A percentile compares a stretch with the other conserved stretches of the same genome.
Evolutionary conservation across 2,113 vertebrate genomes (phyloP).

Genomic region (Myrmecophaga tridactyla): DNA sequence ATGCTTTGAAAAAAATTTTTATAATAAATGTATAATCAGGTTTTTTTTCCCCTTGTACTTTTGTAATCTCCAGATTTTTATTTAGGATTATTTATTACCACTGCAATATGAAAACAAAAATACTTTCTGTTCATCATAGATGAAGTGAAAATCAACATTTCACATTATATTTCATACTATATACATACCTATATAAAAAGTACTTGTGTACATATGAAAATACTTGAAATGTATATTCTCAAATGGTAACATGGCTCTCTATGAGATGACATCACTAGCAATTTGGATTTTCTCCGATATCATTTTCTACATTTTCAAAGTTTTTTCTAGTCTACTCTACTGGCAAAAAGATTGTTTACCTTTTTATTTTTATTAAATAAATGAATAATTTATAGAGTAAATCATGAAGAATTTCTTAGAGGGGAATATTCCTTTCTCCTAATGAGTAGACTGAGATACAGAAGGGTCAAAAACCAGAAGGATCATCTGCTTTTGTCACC

Average conservation of each 20-base stretch:
- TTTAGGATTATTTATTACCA: background rate
- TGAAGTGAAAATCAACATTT: background rate
- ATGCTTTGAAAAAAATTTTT: constrained; percentile 31
- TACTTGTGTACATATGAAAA: background rate
- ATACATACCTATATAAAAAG: background rate
- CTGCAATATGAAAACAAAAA: constrained; percentile 39
- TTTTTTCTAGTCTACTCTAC: background rate
- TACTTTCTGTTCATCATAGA: background rate
- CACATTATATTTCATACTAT: background rate
- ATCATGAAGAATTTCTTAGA: background rate
- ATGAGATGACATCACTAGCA: background rate
- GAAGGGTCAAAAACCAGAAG: background rate
- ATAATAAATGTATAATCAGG: constrained; percentile 10
- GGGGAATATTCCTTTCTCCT: background rate
- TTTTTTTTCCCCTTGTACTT: background rate
- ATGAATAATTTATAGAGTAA: background rate
- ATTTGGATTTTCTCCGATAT: constrained; percentile 35
- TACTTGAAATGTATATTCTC: background rate
- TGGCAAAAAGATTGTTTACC: background rate
- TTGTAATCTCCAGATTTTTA: constrained; percentile 29
- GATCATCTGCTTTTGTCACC: background rate
- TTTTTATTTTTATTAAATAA: background rate
- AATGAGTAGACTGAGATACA: background rate
- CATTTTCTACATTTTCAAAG: background rate
- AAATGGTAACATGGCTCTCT: background rate